Base-by-base conservation (phyloP, 2,888 invertebrate genomes). In the Nycteola revayana region DNA sequence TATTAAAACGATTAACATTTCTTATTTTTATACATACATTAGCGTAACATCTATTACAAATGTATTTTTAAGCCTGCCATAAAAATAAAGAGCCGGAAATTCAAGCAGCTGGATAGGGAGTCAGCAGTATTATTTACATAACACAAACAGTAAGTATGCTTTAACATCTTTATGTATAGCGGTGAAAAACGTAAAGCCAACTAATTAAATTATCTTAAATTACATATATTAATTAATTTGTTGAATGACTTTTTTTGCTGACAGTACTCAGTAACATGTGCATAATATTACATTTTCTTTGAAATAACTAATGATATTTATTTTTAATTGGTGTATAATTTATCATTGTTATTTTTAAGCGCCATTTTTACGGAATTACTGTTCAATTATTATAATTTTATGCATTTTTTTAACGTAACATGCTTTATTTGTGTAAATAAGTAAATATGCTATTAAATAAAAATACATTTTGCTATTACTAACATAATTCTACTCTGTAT, bases 131-230 rank as follows among this genome's bases (percentile, higher is more conserved):
- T 36, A 58, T 56, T 58, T 43, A 48, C 51, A 58, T 58, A 48
- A 9, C 45, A 58, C 42, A 58, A 30, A 38, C 43, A 44, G 41
- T 48, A 36, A 34, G 29, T 22, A 18, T 48, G 45, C 40, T 6
- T n/a, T n/a, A n/a, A n/a, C n/a, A 28, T 36, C 50, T 51, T 55
- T 49, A 54, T 51, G 38, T 36, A 56, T 48, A 25, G 39, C 48
- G 34, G 39, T 32, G 25, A 48, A 27, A 29, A 10, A 18, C 26
- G 36, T 32, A 57, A 26, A 11, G 58, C 39, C 25, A 27, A 38
- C 36, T 49, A 42, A 46, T 57, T 42, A 30, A 39, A 42, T 28
- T 33, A 20, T 17, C 3, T 34, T 41, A n/a, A n/a, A n/a, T n/a
- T n/a, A n/a, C n/a, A n/a, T n/a, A n/a, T n/a, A n/a, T n/a, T n/a